Evolutionary conservation across 2,888 invertebrate genomes (phyloP).

Genomic region (Archips xylosteana): DNA sequence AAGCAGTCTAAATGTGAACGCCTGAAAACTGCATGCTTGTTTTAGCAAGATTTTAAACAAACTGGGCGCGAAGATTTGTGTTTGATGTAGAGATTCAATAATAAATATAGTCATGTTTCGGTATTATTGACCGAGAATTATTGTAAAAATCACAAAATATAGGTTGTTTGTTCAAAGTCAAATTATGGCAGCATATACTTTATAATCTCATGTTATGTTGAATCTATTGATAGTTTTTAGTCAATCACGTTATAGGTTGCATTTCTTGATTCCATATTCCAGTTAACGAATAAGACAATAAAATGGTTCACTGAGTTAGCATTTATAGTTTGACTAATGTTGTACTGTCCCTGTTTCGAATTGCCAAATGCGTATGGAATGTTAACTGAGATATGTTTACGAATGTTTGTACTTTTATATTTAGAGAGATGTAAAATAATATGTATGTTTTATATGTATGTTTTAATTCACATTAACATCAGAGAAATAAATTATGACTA

Average conservation of each 20-base stretch:
- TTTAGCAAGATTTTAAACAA: constrained; percentile 10
- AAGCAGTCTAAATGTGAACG: constrained; percentile 3
- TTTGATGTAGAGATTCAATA: neutral
- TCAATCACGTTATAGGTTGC: neutral
- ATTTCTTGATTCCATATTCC: neutral
- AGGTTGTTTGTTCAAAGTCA: neutral
- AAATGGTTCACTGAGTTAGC: constrained; percentile 62
- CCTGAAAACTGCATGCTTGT: constrained; percentile 17
- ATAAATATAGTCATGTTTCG: neutral
- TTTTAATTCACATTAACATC: constrained; percentile 70
- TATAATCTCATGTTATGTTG: constrained; percentile 24
- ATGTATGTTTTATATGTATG: constrained; percentile 69
- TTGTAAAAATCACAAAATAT: neutral
- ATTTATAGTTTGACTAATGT: constrained; percentile 66
- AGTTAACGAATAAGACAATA: constrained; percentile 58
- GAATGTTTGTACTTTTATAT: constrained; percentile 83
- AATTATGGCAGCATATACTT: constrained; percentile 20
- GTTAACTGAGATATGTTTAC: constrained; percentile 58
- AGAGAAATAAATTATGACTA: constrained; percentile 75
- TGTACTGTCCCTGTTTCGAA: constrained; percentile 40
- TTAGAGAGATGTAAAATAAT: constrained; percentile 60
- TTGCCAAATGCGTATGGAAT: constrained; percentile 50
- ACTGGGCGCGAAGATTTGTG: constrained; percentile 11
- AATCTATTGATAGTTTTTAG: constrained; percentile 12
- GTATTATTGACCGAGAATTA: neutral